A percentile compares a stretch with the other conserved stretches of the same genome.
Conservation (phyloP, 53 echinoderm and acorn worm genomes). For the Mesocentrotus franciscanus region DNA sequence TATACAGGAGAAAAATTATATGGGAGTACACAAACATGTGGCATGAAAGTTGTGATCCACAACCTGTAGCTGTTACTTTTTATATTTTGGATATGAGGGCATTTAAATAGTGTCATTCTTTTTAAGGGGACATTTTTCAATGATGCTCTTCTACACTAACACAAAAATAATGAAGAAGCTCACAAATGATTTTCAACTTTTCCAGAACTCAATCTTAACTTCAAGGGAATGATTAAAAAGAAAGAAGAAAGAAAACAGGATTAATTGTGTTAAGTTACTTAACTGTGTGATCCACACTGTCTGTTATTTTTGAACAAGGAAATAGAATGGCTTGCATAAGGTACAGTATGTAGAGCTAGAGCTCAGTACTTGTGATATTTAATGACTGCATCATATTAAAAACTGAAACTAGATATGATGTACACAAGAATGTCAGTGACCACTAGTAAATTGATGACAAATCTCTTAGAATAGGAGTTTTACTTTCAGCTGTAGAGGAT, state of each 20-base stretch:
- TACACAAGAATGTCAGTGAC: neutral
- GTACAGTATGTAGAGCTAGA: neutral
- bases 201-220: no score
- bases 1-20: no score
- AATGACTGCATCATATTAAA: neutral
- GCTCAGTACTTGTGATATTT: neutral
- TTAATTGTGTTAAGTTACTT: neutral
- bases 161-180: no score
- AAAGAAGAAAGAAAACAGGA: neutral
- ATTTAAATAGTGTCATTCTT: no score
- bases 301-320: neutral
- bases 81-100: no score
- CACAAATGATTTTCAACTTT: no score
- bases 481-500: neutral
- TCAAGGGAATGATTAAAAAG: no score
- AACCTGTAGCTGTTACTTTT: no score
- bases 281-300: neutral
- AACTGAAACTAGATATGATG: neutral
- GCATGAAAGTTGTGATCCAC: no score
- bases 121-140: no score
- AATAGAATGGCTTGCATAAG: neutral
- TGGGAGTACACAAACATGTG: no score
- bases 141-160: no score
- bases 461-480: neutral
- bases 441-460: neutral